These are phyloP conservation scores for Gallinago stenura DNA, from an alignment of 2,797 vertebrate species.

Conservation along the genomic window DNA sequence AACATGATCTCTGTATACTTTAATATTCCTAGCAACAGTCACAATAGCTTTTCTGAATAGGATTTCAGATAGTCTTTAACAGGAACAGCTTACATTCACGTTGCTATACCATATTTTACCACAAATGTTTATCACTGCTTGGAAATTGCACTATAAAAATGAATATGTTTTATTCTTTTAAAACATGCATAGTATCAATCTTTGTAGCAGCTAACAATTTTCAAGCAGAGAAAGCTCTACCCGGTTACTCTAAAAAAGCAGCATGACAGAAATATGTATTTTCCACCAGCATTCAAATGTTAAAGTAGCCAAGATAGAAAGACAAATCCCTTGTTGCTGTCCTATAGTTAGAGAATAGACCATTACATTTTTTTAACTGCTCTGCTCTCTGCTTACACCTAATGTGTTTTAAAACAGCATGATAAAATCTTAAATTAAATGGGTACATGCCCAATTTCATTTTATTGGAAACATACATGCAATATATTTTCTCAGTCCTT, in stretches of 20 bases:
- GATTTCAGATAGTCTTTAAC: neutral
- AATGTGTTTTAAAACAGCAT: neutral
- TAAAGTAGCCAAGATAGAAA: neutral
- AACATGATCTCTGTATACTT: neutral
- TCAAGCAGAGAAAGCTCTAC: neutral
- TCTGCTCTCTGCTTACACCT: neutral
- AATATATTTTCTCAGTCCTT: neutral
- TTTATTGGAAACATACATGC: neutral
- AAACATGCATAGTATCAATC: neutral
- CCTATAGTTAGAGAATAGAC: neutral
- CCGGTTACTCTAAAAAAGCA: neutral
- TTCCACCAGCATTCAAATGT: neutral
- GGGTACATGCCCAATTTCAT: neutral
- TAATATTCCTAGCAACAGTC: neutral
- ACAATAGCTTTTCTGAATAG: neutral
- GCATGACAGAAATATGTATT: neutral
- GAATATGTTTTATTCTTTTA: conserved; percentile 3
- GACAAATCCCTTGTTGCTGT: neutral
- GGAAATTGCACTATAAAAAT: neutral
- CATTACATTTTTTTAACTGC: neutral
- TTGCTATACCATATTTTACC: neutral
- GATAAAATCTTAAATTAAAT: neutral
- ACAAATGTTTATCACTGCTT: neutral
- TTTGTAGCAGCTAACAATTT: neutral
- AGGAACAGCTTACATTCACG: neutral